Base-by-base conservation (phyloP, 2,113 vertebrate species). In the Danio rerio region DNA sequence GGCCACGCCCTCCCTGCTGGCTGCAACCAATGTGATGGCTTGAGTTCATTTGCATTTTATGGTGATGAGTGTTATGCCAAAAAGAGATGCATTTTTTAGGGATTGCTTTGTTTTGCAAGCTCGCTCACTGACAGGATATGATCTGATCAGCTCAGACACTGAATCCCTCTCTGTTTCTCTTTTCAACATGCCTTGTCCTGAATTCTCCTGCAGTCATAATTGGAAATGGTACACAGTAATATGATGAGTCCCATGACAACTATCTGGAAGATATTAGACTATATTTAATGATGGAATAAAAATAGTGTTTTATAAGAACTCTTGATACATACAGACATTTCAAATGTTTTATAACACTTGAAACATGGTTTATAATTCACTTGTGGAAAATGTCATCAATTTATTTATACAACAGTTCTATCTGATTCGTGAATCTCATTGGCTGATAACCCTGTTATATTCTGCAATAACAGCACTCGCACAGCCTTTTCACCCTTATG, bases 1-100 rank as follows among this genome's bases (percentile, higher is more conserved):
- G 50, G 56, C 62, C 63, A 59, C 68, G 10, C 75, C 78, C 53
- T 12, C 69, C 18, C 31, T 10, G 55, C 70, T 75, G 76, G 76
- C 78, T 82, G 59, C 72, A 49, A 63, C 62, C 76, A 75, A 75
- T 65, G 49, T 6, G 43, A 69, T 42, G 78, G 63, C 77, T 69
- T 80, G 47, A 55, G 42, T 43, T 69, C 5, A 43, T 74, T 74
- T 74, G 84, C 68, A 55, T 80, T 71, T 45, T 11, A 31, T 42
- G 55, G 42, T 58, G 6, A 42, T 43, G 65, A 81, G 15, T 62
- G 8, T 7, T 47, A 47, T 63, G n/a, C 18, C 74, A 72, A 31
- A 11, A 53, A 79, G 31, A 20, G 31, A 68, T 55, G 31, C 53
- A 53, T 80, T 75, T 70, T n/a, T 63, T 61, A 43, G 69, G 55